Conservation (phyloP, 1,140 invertebrate genomes). For the Drosophila kurseongensis region DNA sequence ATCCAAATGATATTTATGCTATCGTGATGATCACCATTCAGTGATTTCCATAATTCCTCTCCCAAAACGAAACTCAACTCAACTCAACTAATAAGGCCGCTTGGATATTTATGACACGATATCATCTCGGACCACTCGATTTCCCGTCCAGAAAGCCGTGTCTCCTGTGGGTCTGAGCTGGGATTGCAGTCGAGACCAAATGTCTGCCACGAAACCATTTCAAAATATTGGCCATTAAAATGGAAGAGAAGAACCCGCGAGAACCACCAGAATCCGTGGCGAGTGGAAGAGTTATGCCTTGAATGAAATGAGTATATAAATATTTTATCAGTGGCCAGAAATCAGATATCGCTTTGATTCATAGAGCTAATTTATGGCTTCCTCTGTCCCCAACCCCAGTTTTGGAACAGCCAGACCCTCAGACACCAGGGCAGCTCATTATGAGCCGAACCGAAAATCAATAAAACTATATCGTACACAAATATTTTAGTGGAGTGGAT, state of each 20-base stretch:
- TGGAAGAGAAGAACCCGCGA: constrained; percentile 24
- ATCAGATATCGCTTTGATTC: constrained; percentile 83
- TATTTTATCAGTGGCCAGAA: constrained; percentile 82
- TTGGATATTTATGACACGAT: constrained; percentile 79
- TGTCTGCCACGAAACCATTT: constrained; percentile 62
- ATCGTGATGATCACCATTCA: constrained; percentile 17
- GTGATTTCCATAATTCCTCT: constrained; percentile 41
- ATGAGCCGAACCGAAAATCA: constrained; percentile 68
- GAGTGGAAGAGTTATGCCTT: constrained; percentile 64
- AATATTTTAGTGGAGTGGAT: constrained; percentile 45
- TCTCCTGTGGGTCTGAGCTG: constrained; percentile 55
- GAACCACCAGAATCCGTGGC: constrained; percentile 22
- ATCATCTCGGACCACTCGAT: constrained; percentile 66
- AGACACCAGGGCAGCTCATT: constrained; percentile 72
- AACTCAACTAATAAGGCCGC: constrained; percentile 54
- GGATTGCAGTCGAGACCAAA: constrained; percentile 60
- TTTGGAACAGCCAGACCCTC: constrained; percentile 54
- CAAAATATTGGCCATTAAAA: constrained; percentile 56
- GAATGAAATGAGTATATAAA: constrained; percentile 79
- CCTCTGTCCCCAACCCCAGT: constrained; percentile 50
- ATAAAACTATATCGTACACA: constrained; percentile 74
- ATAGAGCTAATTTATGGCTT: constrained; percentile 84
- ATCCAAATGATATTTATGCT: constrained; percentile 23
- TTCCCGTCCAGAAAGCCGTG: constrained; percentile 7
- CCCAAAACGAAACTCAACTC: constrained; percentile 20